phyloP scores from a whole-genome alignment of 2,888 invertebrate genomes.

The Hedya salicella region DNA sequence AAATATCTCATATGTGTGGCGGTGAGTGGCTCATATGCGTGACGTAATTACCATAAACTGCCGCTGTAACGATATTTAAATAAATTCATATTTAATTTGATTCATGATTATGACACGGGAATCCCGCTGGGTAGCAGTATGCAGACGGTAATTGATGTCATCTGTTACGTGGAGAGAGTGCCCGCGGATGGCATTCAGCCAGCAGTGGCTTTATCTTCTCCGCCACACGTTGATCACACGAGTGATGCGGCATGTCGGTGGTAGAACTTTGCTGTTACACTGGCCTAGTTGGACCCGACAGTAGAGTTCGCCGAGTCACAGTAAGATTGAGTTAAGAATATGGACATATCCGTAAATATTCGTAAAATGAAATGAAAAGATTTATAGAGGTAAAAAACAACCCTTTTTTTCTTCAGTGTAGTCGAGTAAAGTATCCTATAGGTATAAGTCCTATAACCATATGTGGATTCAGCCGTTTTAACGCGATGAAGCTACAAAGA shows the following conservation, averaged over 20 bases:
- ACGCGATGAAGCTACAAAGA: too few relatives aligned
- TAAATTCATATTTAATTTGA: constrained; percentile 1
- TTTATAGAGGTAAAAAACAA: too few relatives aligned
- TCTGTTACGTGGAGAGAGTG: constrained; percentile 48
- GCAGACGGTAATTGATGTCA: constrained; percentile 51
- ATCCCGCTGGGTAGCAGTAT: constrained; percentile 45
- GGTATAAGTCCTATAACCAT: too few relatives aligned
- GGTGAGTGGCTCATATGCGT: neutral
- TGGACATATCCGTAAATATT: too few relatives aligned
- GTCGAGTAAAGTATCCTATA: too few relatives aligned
- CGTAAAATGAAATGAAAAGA: too few relatives aligned
- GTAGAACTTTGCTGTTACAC: neutral
- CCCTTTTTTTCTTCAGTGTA: too few relatives aligned
- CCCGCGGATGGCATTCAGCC: constrained; percentile 54
- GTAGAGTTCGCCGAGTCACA: neutral
- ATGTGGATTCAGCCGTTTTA: too few relatives aligned
- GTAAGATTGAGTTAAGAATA: too few relatives aligned
- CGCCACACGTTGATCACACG: neutral
- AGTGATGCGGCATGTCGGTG: neutral
- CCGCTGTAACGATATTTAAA: neutral
- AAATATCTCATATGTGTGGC: neutral
- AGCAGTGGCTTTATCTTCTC: constrained; percentile 54
- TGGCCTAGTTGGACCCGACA: neutral
- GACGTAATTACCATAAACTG: neutral
- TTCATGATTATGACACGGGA: constrained; percentile 41